phyloP scores from a whole-genome alignment of 2,888 invertebrate species.

The Pristionchus japonicus region DNA sequence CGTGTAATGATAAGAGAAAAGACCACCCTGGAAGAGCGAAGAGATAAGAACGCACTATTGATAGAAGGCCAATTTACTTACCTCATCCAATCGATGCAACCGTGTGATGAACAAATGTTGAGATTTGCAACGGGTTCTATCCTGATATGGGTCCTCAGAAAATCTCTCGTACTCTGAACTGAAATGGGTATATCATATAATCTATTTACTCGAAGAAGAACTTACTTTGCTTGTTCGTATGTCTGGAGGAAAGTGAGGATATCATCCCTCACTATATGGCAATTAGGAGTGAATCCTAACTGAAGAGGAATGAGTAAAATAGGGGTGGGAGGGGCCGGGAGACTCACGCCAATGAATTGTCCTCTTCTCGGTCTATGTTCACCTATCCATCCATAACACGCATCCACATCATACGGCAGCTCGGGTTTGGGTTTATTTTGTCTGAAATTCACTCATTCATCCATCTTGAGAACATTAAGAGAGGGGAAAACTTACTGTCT shows the following conservation, averaged over 20 bases:
- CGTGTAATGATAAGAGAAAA: constrained; percentile 10
- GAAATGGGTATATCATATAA: too few species aligned
- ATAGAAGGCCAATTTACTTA: not conserved
- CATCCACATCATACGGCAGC: not conserved
- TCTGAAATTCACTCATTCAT: not conserved
- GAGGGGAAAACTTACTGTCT: too few species aligned
- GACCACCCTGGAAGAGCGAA: constrained; percentile 7
- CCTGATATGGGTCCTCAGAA: not conserved
- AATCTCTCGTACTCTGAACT: not conserved
- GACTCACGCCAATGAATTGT: not conserved
- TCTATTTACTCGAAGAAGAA: too few species aligned
- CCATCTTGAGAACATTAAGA: not conserved
- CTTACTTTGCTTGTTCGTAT: not conserved
- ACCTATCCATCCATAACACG: not conserved
- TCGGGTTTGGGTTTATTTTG: too few species aligned
- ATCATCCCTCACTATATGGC: not conserved
- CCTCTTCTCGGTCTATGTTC: not conserved
- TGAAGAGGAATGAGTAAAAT: not conserved
- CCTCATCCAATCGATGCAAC: not conserved
- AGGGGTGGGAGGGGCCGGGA: not conserved
- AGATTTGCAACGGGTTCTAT: not conserved
- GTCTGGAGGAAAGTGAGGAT: not conserved
- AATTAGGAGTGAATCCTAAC: not conserved
- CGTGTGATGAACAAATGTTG: not conserved
- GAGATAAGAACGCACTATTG: not conserved